Evolutionary conservation across 35 echinoderm and acorn worm genomes (phyloP), one percentile per base, ranked within the genome.

Genomic region (Eucidaris tribuloides): DNA sequence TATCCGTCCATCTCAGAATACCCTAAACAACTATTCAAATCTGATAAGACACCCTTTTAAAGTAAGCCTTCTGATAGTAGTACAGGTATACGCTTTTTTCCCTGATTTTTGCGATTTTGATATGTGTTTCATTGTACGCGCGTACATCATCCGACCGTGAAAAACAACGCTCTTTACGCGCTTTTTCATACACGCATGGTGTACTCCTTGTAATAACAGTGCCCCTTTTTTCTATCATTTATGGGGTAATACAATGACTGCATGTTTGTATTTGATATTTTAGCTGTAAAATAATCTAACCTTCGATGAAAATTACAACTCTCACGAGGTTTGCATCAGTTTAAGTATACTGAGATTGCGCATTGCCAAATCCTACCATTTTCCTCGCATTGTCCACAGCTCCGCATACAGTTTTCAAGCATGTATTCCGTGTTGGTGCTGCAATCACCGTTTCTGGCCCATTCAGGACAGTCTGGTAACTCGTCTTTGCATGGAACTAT

Each of bases 331-430:
- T n/a, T n/a, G n/a, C n/a, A n/a, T n/a, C n/a, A n/a, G n/a, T n/a
- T n/a, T 54, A 54, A 54, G 9, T n/a, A 9, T 54, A 9, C n/a
- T n/a, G 9, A 11, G 49, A 9, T 13, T 54, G 49, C 49, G 9
- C 49, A 11, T n/a, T 54, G n/a, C 9, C 9, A 54, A 9, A 54
- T 62, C 79, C 33, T 48, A 83, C 80, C 38, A 30, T 83, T 83
- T 23, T 33, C 68, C 20, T 80, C 77, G 24, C 85, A 88, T 18
- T 65, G 77, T 31, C 77, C 76, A 35, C 85, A 88, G 18, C 76
- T 80, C 58, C 78, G 62, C n/a, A 58, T 57, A 40, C 85, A 88
- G 17, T 63, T 46, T 7, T 46, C 41, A 39, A 65, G 62, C 77
- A 88, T 88, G 42, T 80, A 88, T 3, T 79, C 76, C 42, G 77